phyloP scores from a whole-genome alignment of 2,113 vertebrate genomes.

The Delphinus delphis region DNA sequence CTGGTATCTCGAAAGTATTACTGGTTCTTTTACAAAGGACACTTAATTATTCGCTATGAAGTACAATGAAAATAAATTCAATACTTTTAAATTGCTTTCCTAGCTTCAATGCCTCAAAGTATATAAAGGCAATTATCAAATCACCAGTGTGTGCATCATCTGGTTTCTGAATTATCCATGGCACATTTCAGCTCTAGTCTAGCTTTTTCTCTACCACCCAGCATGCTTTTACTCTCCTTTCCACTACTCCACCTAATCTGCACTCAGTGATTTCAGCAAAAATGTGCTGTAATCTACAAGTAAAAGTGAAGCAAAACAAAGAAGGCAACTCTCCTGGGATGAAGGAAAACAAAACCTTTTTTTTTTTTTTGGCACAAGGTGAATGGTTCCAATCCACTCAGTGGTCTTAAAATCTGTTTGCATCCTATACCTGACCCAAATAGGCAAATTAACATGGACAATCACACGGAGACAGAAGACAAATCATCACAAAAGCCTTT shows the following conservation, averaged over 20 bases:
- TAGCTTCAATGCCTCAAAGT: constrained; percentile 24
- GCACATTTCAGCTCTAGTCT: background rate
- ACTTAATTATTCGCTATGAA: constrained; percentile 49
- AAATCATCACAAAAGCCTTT: background rate
- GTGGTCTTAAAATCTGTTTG: background rate
- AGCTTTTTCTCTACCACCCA: constrained; percentile 22
- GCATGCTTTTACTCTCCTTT: background rate
- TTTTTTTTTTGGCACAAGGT: background rate
- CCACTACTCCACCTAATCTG: background rate
- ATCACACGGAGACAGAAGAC: background rate
- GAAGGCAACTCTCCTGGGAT: background rate
- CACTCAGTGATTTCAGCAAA: background rate
- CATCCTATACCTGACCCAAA: background rate
- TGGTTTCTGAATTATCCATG: constrained; percentile 15
- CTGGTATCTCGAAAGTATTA: background rate
- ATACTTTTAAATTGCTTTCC: constrained; percentile 50
- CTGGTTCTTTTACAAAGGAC: background rate
- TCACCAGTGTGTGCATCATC: background rate
- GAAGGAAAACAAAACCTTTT: background rate
- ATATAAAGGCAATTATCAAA: constrained; percentile 13
- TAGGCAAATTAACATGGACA: background rate
- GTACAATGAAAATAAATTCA: constrained; percentile 59
- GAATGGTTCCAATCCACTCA: background rate
- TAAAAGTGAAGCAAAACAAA: constrained; percentile 6
- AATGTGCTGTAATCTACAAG: background rate